A percentile compares a stretch with the other conserved stretches of the same genome.
phyloP scores from a whole-genome alignment of 2,797 vertebrate species.

The Selene dorsalis region DNA sequence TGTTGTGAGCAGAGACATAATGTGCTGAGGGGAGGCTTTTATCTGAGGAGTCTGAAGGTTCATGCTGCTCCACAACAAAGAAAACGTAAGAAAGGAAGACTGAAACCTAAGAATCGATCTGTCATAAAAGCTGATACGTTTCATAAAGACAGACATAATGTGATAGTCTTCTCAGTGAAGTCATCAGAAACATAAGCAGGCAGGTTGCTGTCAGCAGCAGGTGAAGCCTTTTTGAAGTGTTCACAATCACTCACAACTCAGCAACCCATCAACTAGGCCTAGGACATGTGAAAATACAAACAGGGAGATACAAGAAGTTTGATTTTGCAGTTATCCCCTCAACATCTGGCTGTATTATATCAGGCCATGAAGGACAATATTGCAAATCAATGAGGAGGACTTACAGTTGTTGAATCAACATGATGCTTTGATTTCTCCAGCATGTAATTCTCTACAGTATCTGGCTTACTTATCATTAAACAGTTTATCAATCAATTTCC shows the following conservation, averaged over 20 bases:
- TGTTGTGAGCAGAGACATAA: constrained; percentile 32
- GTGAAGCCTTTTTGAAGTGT: not conserved
- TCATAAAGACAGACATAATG: constrained; percentile 21
- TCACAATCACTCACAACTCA: not conserved
- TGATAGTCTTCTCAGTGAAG: constrained; percentile 7
- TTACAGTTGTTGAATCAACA: too few relatives aligned
- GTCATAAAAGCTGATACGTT: constrained; percentile 17
- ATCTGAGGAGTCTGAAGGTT: constrained; percentile 32
- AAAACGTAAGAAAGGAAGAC: not conserved
- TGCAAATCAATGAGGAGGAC: not conserved
- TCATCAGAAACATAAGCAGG: constrained; percentile 5
- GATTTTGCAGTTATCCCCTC: not conserved
- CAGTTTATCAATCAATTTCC: not conserved
- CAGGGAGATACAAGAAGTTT: not conserved
- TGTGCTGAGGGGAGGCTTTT: constrained; percentile 27
- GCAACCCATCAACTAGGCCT: not conserved
- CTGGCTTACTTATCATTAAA: not conserved
- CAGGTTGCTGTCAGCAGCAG: not conserved
- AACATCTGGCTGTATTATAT: not conserved
- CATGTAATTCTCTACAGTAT: not conserved
- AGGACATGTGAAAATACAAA: not conserved
- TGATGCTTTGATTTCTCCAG: not conserved
- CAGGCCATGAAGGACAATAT: not conserved
- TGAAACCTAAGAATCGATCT: constrained; percentile 32
- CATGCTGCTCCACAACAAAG: constrained; percentile 36